Evolutionary conservation across 2,888 invertebrate genomes (phyloP), one percentile per base, ranked within the genome.

Genomic region (Pinctada fucata): DNA sequence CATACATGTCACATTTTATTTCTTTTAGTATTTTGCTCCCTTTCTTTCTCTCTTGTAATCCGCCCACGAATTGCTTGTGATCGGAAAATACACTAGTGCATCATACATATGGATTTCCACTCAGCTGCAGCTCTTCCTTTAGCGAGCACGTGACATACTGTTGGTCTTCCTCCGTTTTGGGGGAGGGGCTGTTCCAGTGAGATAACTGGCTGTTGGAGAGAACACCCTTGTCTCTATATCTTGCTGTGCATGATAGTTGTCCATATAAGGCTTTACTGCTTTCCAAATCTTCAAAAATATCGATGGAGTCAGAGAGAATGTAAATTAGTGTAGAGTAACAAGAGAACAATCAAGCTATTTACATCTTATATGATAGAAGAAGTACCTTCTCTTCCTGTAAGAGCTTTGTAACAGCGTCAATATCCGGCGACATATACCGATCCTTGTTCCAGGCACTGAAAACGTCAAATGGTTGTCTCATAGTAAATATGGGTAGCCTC

Each of bases 361-460:
- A n/a, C 31, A 31, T 31, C 31, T 31, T 31, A 31, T 31, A 31
- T 31, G 31, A 31, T 31, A 31, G 1, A 31, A 31, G 13, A 92
- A 68, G 93, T 93, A 93, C 93, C 88, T 92, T 90, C 82, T 93
- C 93, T 49, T 93, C 91, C 65, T 92, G 90, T 4, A 94, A 86
- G 3, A 95, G 90, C 70, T 93, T 92, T 0, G 94, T 94, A 1
- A 93, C 94, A 3, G 93, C 93, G 75, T 95, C 94, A 77, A 95
- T 95, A 87, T 95, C 95, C 0, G 95, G 95, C 0, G 95, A 93
- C 94, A 95, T 94, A 88, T 93, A 94, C 3, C 95, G 93, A 88
- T 95, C 95, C 83, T 94, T 94, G 78, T 94, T 94, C 93, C 94
- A 94, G 3, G 95, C 93, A 64, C 95, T 95, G 86, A 13, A 58